Base-by-base conservation (phyloP, 2,113 vertebrate genomes). In the Oryzias woworae region DNA sequence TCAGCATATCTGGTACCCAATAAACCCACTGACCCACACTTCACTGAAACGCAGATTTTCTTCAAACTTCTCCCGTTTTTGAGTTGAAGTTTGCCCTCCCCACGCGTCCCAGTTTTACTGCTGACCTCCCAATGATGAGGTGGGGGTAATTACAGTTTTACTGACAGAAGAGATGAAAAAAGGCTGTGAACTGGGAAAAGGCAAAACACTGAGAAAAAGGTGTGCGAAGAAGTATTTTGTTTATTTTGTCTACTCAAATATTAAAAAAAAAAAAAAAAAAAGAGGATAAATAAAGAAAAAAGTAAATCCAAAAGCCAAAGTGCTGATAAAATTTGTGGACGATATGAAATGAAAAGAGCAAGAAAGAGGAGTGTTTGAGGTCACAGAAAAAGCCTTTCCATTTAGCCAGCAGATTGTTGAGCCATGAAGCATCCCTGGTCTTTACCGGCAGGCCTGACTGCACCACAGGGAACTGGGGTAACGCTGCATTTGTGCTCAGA, bases 351-450 rank as follows among this genome's bases (percentile, higher is more conserved):
- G 53, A 46, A 58, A 46, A 31, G 49, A 66, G 58, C 65, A 26
- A 73, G 41, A 65, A 3, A 53, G 57, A 17, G 57, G 84, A 78
- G 80, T 78, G 85, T 85, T 83, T 91, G 86, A 91, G 90, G 91
- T 91, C 83, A 84, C 83, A 80, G 87, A 73, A 74, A 83, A 90
- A 88, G 58, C 82, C 88, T 92, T 92, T 92, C 90, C 86, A 90
- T 89, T 90, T 88, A 91, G 87, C 83, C 85, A 85, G 89, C 86
- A 60, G 91, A 93, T 93, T 91, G 87, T 87, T 93, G 83, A 90
- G 88, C 88, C 87, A 88, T 93, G 92, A 93, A 92, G 90, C 89
- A 90, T 90, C 87, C 75, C 84, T 69, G 59, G 75, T 71, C 83
- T 91, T 93, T 91, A 92, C 90, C 90, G 92, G 90, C 89, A 91